Conservation (phyloP, 2,797 vertebrate species). For the Mormyrus hasselquistii region DNA sequence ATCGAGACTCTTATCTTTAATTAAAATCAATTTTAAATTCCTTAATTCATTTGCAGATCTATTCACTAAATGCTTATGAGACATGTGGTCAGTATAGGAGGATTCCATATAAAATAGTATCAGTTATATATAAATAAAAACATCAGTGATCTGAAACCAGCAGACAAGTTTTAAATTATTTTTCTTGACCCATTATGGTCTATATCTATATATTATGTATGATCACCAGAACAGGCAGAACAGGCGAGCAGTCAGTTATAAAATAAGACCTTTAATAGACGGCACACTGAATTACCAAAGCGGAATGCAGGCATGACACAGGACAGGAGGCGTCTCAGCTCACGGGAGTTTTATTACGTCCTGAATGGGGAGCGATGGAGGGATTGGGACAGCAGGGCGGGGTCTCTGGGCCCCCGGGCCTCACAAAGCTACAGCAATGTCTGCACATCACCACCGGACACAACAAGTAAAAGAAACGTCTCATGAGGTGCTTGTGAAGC, state of each 20-base stretch:
- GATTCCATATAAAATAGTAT: background rate
- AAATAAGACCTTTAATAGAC: background rate
- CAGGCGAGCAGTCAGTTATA: background rate
- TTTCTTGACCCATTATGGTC: background rate
- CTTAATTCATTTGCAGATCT: background rate
- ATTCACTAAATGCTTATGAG: background rate
- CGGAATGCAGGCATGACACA: background rate
- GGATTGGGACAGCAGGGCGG: slow-evolving; percentile 30
- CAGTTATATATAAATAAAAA: background rate
- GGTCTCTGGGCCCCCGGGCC: slow-evolving; percentile 20
- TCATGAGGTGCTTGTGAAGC: slow-evolving; percentile 26
- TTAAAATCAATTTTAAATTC: background rate
- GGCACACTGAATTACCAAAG: background rate
- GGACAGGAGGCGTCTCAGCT: slow-evolving; percentile 22
- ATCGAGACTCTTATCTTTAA: background rate
- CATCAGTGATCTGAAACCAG: background rate
- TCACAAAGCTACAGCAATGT: background rate
- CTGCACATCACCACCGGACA: slow-evolving; percentile 28
- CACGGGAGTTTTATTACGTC: slow-evolving; percentile 39
- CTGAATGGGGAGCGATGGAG: slow-evolving; percentile 36
- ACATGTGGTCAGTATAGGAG: background rate
- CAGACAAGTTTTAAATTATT: background rate
- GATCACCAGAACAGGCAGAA: background rate
- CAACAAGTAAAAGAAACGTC: slow-evolving; percentile 5
- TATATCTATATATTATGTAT: background rate